phyloP scores from a whole-genome alignment of 30 jellyfish, hydroid and myxozoan species.

The Calvadosia cruxmelitensis region DNA sequence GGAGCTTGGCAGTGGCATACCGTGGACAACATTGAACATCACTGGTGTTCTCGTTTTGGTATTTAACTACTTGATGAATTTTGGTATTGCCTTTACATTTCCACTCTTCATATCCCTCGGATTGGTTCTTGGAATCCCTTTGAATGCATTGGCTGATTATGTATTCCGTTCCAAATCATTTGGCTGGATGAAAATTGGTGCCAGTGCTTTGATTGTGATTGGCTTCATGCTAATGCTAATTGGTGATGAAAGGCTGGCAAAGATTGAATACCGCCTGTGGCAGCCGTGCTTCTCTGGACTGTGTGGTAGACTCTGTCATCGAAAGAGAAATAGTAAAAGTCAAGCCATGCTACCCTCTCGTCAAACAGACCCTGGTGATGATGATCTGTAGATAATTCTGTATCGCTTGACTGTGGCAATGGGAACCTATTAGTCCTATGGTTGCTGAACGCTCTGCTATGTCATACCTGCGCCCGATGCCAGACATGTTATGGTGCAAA shows the following conservation, averaged over 20 bases:
- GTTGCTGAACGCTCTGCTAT: too few species aligned
- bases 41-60: conserved; percentile 50
- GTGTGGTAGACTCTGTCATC: background rate
- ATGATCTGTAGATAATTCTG: too few species aligned
- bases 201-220: conserved; percentile 43
- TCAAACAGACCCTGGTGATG: background rate
- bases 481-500: too few species aligned
- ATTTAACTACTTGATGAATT: conserved; percentile 59
- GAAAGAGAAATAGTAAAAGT: background rate
- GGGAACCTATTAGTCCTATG: too few species aligned
- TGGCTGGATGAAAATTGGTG: conserved; percentile 48
- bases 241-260: conserved; percentile 30
- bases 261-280: background rate
- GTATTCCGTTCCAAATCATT: conserved; percentile 39
- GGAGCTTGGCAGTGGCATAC: conserved; percentile 37
- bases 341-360: background rate
- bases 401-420: too few species aligned
- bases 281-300: background rate
- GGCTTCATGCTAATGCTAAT: conserved; percentile 79
- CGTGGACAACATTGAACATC: conserved; percentile 57
- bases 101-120: conserved; percentile 91
- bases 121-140: conserved; percentile 66
- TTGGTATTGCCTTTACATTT: conserved; percentile 79
- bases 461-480: too few species aligned
- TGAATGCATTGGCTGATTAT: conserved; percentile 61